These are phyloP conservation scores for Lepidurus arcticus DNA, from an alignment of 1,140 invertebrate species.

Conservation along the genomic window DNA sequence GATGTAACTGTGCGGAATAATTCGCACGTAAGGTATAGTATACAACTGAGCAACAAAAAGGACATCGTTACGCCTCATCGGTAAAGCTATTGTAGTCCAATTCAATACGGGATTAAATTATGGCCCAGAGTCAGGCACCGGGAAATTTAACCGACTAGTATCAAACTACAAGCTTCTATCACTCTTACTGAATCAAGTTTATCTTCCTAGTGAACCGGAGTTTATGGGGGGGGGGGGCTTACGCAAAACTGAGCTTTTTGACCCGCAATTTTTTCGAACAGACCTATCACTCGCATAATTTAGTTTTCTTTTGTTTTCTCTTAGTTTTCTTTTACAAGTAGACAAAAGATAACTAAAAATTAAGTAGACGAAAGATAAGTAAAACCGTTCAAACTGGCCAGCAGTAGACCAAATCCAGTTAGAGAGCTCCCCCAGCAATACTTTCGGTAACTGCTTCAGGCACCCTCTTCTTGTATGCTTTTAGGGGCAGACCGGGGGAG, in stretches of 20 bases:
- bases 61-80: slow-evolving; percentile 9
- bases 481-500: not conserved
- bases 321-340: too few species aligned
- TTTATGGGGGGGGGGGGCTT: too few species aligned
- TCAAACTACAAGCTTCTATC: too few species aligned
- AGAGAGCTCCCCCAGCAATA: not conserved
- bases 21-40: not conserved
- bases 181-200: too few species aligned
- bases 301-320: too few species aligned
- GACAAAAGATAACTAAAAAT: too few species aligned
- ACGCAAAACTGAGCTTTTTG: too few species aligned
- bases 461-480: not conserved
- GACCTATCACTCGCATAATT: too few species aligned
- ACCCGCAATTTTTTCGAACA: too few species aligned
- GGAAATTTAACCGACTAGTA: too few species aligned
- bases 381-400: not conserved
- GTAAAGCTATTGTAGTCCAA: not conserved
- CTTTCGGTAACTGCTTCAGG: not conserved
- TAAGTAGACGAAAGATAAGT: not conserved
- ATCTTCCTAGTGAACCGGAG: too few species aligned
- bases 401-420: not conserved
- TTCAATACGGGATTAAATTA: not conserved
- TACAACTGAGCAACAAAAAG: not conserved
- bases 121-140: not conserved
- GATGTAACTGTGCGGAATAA: not conserved